Base-by-base conservation (phyloP, 2,888 invertebrate genomes). In the Ophion costatus region DNA sequence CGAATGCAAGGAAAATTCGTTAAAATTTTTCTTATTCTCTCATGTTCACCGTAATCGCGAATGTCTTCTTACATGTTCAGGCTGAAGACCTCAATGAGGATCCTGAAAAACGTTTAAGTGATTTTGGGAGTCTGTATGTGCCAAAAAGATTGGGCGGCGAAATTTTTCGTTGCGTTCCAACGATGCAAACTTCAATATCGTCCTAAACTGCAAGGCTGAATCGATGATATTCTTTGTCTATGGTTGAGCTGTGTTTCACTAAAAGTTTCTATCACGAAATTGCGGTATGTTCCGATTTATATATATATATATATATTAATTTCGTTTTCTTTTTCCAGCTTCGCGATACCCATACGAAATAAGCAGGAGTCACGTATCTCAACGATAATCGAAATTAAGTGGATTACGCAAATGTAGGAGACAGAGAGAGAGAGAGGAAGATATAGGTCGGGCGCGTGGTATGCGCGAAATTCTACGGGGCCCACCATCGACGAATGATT, bases 371-470 rank as follows among this genome's bases (percentile, higher is more conserved):
- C 81, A 83, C 81, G 85, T 79, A 70, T 69, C 45, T 79, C 61
- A 71, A 59, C 64, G 66, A 80, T 76, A 76, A 83, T 80, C 73
- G 61, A 66, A 77, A 77, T 42, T 63, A 29, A 59, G 56, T 29
- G 73, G 42, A 74, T 84, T 73, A 74, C 71, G 76, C 83, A 83
- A 83, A 80, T 51, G 5, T 71, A 61, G 14, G 11, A 61, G 70
- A 57, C n/a, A 10, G 73, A 82, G 4, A 33, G 14, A 24, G 64
- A n/a, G 42, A 73, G 56, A 73, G n/a, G n/a, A 6, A 69, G 22
- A 38, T 29, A 9, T 33, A 57, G 38, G 10, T 61, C n/a, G 5
- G 2, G 17, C 57, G 29, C 1, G 56, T 14, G 38, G 33, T 20
- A 61, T 69, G 33, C 45, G 24, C 57, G 22, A 29, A 66, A 51